phyloP scores from a whole-genome alignment of 2,888 invertebrate species.

The Andrena hattorfiana region DNA sequence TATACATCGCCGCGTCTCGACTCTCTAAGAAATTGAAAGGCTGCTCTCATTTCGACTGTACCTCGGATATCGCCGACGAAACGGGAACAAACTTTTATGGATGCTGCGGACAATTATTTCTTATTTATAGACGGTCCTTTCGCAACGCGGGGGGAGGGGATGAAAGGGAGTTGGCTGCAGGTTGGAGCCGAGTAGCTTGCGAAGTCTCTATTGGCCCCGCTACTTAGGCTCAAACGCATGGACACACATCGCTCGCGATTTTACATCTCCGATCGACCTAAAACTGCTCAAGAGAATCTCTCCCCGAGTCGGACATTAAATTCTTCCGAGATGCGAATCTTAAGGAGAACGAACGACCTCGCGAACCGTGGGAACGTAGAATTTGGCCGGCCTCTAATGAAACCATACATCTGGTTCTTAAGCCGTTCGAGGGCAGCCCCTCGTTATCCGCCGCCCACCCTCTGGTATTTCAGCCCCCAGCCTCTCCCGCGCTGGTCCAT shows the following conservation, averaged over 20 bases:
- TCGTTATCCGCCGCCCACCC: conserved; percentile 5
- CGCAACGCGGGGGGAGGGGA: no score
- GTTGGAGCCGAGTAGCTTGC: no score
- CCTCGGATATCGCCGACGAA: conserved; percentile 30
- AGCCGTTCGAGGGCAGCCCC: conserved; percentile 12
- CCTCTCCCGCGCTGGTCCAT: conserved; percentile 27
- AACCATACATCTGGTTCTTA: conserved; percentile 45
- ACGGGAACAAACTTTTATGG: conserved; percentile 38
- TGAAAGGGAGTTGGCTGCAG: no score
- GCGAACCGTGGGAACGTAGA: conserved; percentile 31
- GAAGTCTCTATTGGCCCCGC: no score
- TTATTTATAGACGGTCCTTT: conserved; percentile 3
- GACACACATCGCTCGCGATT: no score
- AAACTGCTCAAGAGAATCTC: no score
- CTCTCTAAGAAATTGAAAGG: conserved; percentile 52
- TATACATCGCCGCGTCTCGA: conserved; percentile 4
- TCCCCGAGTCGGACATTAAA: no score
- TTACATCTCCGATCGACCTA: no score
- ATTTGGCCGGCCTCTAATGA: conserved; percentile 45
- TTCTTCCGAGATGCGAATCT: no score
- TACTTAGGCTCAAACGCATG: no score
- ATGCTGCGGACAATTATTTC: conserved; percentile 33
- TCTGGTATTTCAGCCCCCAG: not conserved
- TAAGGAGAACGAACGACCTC: conserved; percentile 6
- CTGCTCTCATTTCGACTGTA: conserved; percentile 9